A percentile compares a stretch with the other conserved stretches of the same genome.
These are phyloP conservation scores for Diabrotica virgifera DNA, from an alignment of 1,140 invertebrate genomes.

Conservation along the genomic window DNA sequence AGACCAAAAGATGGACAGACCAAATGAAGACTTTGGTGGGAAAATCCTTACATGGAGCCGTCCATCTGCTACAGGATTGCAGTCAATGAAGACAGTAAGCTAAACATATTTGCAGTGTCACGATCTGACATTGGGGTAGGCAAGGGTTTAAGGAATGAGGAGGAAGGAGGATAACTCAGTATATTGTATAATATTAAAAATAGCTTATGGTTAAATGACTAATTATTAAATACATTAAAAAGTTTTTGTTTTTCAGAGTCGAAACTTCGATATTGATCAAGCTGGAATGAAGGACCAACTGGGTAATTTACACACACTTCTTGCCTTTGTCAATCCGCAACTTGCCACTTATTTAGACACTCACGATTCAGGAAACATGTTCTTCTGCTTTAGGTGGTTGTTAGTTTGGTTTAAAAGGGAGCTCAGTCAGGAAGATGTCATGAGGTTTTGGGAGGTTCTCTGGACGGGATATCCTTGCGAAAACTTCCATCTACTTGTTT, in stretches of 20 bases:
- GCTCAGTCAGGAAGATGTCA: slow-evolving; percentile 70
- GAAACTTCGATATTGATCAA: slow-evolving; percentile 98
- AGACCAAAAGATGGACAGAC: no score
- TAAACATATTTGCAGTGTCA: no score
- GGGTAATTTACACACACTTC: slow-evolving; percentile 75
- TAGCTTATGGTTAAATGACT: background rate
- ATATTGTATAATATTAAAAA: no score
- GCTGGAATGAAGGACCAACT: slow-evolving; percentile 95
- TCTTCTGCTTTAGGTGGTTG: slow-evolving; percentile 96
- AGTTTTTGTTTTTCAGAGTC: slow-evolving; percentile 58
- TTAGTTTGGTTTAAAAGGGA: slow-evolving; percentile 83
- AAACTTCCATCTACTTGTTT: slow-evolving; percentile 91
- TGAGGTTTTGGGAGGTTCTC: slow-evolving; percentile 78
- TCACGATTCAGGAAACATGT: slow-evolving; percentile 96
- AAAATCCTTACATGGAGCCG: no score
- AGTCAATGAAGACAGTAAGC: no score
- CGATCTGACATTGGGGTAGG: no score
- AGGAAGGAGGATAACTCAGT: no score
- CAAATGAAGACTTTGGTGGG: no score
- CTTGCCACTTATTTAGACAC: slow-evolving; percentile 82
- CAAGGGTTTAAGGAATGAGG: no score
- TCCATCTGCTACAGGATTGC: no score
- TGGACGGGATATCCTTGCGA: slow-evolving; percentile 90
- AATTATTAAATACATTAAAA: background rate
- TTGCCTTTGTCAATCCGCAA: slow-evolving; percentile 79